Base-by-base conservation (phyloP, 37 sponge, comb jelly and placozoan species). In the Corticium candelabrum region DNA sequence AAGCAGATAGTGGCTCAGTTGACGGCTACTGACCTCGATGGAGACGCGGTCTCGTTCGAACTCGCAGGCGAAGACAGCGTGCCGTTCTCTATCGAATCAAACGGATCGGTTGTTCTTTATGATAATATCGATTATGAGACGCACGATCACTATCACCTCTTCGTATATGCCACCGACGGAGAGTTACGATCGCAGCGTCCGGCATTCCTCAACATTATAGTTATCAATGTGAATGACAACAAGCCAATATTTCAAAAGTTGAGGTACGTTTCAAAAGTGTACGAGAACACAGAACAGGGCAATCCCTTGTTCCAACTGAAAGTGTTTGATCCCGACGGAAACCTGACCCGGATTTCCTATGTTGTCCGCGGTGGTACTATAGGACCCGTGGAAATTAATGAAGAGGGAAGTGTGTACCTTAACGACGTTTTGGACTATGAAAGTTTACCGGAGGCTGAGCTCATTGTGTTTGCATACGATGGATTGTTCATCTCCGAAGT, bases 91-190 rank as follows among this genome's bases (percentile, higher is more conserved):
- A 21, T 50, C 21, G 21, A 11, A 11, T 11, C 11, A 21, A 27
- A 11, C 11, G 62, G 62, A 11, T 11, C 62, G 21, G 62, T 89
- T 0, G 37, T 67, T 21, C 31, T 82, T 38, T 39, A 70, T 15
- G 34, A 41, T 4, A 74, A 76, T 15, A 40, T 82, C 21, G 81
- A 89, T 40, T 89, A 75, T 35, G 89, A 89, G 77, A 2, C 11
- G 62, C 15, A 50, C 15, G 21, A 11, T 11, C 11, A 50, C 62
- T 50, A 27, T 50, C 62, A 27, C 15, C 21, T 50, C 15, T 50
- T 21, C 21, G 21, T 50, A 11, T 50, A 11, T 21, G 62, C 62
- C 21, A 27, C 21, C 21, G 62, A 50, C 62, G 62, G 62, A 11
- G 62, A 27, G 11, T 50, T 11, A 21, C 62, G 62, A 21, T 27